These are phyloP conservation scores for Micromussa lordhowensis DNA, from an alignment of 92 coral and sea anemone genomes.

Conservation along the genomic window DNA sequence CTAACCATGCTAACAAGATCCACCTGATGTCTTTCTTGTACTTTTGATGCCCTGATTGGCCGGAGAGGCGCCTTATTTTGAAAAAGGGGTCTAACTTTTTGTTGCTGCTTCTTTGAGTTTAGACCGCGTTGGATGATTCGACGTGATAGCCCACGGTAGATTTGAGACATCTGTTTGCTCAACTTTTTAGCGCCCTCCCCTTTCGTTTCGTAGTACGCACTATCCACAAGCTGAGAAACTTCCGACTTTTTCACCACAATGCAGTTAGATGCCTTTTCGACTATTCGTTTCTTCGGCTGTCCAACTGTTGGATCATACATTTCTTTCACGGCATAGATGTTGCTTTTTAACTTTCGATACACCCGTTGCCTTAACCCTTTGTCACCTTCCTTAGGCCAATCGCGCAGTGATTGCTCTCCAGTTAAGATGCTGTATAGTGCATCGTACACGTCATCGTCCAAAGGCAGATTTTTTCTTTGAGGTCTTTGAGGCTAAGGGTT, in stretches of 20 bases:
- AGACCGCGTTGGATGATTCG: conserved; percentile 24
- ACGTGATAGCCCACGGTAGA: conserved; percentile 23
- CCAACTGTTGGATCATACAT: too few species aligned
- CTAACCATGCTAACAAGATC: conserved; percentile 50
- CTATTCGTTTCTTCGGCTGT: too few species aligned
- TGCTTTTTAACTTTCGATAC: neutral
- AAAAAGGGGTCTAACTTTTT: conserved; percentile 32
- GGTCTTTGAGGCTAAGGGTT: conserved; percentile 5
- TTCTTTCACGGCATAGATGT: too few species aligned
- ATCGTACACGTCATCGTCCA: conserved; percentile 7
- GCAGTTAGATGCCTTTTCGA: too few species aligned
- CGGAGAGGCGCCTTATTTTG: too few species aligned
- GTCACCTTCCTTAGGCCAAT: conserved; percentile 21
- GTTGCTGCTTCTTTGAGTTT: conserved; percentile 35
- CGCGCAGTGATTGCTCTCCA: neutral
- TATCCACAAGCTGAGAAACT: conserved; percentile 22
- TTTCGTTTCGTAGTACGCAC: conserved; percentile 16
- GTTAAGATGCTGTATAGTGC: conserved; percentile 17
- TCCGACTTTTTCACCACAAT: too few species aligned
- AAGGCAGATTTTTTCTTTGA: conserved; percentile 8
- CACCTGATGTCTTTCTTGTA: conserved; percentile 17
- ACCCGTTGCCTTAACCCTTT: conserved; percentile 21
- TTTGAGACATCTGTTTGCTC: conserved; percentile 29
- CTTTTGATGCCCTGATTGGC: too few species aligned
- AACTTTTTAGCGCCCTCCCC: conserved; percentile 15